These are phyloP conservation scores for Gnatocerus cornutus DNA, from an alignment of 2,888 invertebrate genomes.

Conservation along the genomic window DNA sequence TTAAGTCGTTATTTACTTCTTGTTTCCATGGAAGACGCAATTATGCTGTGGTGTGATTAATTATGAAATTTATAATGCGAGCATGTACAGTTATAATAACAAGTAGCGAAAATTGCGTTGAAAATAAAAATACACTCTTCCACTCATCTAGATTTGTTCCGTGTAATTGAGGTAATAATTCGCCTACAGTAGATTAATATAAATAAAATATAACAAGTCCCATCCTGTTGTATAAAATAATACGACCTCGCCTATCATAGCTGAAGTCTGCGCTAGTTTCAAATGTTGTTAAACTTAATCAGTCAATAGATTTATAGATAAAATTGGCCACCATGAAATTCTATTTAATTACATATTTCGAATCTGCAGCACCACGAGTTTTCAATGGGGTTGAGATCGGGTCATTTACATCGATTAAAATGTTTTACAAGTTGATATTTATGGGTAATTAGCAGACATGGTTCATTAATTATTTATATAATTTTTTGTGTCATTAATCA, in stretches of 20 bases:
- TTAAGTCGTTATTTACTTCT: slow-evolving; percentile 24
- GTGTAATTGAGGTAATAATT: slow-evolving; percentile 70
- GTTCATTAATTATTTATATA: slow-evolving; percentile 19
- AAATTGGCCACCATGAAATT: slow-evolving; percentile 46
- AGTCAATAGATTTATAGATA: slow-evolving; percentile 46
- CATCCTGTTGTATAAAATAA: slow-evolving; percentile 68
- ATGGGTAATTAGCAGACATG: slow-evolving; percentile 6
- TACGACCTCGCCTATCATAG: slow-evolving; percentile 64
- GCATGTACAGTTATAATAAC: slow-evolving; percentile 27
- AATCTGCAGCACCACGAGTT: slow-evolving; percentile 10
- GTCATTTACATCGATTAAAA: slow-evolving; percentile 3
- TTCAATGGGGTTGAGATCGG: not conserved
- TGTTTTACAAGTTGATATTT: not conserved
- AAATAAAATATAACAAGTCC: slow-evolving; percentile 70
- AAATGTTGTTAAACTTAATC: slow-evolving; percentile 59
- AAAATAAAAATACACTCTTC: slow-evolving; percentile 43
- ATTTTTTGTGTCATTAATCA: slow-evolving; percentile 35
- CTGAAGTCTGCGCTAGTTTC: slow-evolving; percentile 48
- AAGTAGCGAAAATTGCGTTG: slow-evolving; percentile 51
- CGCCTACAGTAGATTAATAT: slow-evolving; percentile 71
- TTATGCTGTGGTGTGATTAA: slow-evolving; percentile 28
- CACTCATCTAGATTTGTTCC: slow-evolving; percentile 61
- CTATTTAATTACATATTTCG: slow-evolving; percentile 37
- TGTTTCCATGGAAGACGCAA: slow-evolving; percentile 18
- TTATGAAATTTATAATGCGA: slow-evolving; percentile 22